A percentile compares a stretch with the other conserved stretches of the same genome.
Conservation (phyloP, 2,888 invertebrate species). For the Glyphotaelius pellucidus region DNA sequence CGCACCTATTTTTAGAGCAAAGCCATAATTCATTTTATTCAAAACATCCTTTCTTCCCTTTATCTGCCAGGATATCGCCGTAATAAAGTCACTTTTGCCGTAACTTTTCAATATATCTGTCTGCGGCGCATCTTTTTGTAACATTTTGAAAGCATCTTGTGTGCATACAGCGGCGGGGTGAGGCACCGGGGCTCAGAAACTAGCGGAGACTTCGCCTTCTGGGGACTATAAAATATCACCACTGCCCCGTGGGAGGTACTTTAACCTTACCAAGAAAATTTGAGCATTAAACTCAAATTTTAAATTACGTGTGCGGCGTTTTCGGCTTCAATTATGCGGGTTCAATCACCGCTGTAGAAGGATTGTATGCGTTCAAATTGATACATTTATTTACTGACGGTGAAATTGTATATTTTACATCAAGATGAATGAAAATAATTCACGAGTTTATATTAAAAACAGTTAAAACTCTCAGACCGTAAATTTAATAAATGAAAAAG, state of each 20-base stretch:
- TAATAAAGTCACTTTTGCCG: background rate
- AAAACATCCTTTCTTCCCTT: background rate
- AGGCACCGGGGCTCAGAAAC: background rate
- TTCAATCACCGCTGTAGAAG: background rate
- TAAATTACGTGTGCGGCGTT: background rate
- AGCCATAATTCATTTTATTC: background rate
- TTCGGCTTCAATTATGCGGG: background rate
- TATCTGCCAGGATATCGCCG: constrained; percentile 9
- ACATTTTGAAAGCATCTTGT: constrained; percentile 12
- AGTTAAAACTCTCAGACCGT: no score
- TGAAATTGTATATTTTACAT: background rate
- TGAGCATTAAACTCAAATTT: background rate
- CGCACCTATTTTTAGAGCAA: background rate
- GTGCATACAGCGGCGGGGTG: background rate
- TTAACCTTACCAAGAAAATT: background rate
- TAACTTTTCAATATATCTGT: constrained; percentile 10
- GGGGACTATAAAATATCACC: background rate
- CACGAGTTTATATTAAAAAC: background rate
- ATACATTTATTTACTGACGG: background rate
- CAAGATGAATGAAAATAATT: background rate
- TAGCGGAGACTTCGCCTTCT: background rate
- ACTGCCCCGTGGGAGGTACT: background rate
- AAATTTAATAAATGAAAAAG: background rate
- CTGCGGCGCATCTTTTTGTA: constrained; percentile 9
- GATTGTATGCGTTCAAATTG: background rate